These are phyloP conservation scores for Thereva nobilitata DNA, from an alignment of 2,888 invertebrate genomes.

Conservation along the genomic window DNA sequence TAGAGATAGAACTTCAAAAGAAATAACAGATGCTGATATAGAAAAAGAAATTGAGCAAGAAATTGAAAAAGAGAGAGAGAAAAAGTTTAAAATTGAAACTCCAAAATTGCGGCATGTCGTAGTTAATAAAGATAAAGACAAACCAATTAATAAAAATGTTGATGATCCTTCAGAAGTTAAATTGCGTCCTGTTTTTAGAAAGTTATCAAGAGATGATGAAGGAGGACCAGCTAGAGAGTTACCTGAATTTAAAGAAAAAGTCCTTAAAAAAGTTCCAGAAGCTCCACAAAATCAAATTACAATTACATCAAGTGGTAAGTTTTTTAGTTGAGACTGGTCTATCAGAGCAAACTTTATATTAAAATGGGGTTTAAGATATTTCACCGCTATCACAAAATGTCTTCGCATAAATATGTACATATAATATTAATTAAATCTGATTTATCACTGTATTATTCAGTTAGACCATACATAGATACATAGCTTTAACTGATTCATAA, in stretches of 20 bases:
- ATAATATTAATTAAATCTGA: too few relatives aligned
- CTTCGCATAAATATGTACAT: background rate
- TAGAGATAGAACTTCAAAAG: slow-evolving; percentile 34
- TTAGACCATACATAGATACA: too few relatives aligned
- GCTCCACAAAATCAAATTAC: slow-evolving; percentile 8
- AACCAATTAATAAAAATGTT: slow-evolving; percentile 50
- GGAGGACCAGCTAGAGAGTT: slow-evolving; percentile 53
- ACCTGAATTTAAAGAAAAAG: slow-evolving; percentile 56
- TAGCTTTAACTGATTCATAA: too few relatives aligned
- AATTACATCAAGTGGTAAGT: slow-evolving; percentile 19
- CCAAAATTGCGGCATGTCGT: slow-evolving; percentile 55
- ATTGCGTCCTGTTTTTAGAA: slow-evolving; percentile 55
- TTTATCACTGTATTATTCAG: too few relatives aligned
- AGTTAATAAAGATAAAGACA: slow-evolving; percentile 55
- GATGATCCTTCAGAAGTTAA: slow-evolving; percentile 51
- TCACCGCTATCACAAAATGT: too few relatives aligned
- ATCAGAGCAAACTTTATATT: too few relatives aligned
- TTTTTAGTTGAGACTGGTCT: background rate
- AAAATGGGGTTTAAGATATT: too few relatives aligned
- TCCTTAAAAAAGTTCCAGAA: slow-evolving; percentile 52
- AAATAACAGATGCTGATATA: slow-evolving; percentile 47
- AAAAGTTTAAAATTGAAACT: slow-evolving; percentile 54
- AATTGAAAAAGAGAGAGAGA: slow-evolving; percentile 44
- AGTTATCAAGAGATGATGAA: slow-evolving; percentile 57
- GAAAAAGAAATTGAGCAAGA: slow-evolving; percentile 53